Evolutionary conservation across 2,797 vertebrate genomes (phyloP), one percentile per base, ranked within the genome.

Genomic region (Megaceryle alcyon): DNA sequence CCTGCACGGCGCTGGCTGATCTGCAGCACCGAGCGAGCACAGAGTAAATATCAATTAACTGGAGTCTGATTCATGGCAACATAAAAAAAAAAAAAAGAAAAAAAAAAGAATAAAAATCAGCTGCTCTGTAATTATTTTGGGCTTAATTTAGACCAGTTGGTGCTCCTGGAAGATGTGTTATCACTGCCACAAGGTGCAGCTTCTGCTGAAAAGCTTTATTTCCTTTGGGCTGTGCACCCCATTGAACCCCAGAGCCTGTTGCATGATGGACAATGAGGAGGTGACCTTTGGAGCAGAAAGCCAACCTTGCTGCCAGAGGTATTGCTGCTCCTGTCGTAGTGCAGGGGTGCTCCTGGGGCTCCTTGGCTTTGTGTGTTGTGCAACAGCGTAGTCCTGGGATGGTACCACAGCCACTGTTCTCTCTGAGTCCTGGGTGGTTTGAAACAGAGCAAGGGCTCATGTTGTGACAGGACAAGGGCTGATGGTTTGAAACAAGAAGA

Each of bases 11-110:
- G 0, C 83, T 64, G 72, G 39, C 9, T 81, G 87, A 72, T 72
- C 56, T 7, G 9, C 3, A 4, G 17, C 68, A 8, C 61, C 2
- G 7, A 61, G 59, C 3, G 1, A 51, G 25, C 16, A 33, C 46
- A 25, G 59, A 88, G 71, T 94, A 96, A 93, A 83, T 81, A 94
- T 21, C 72, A 76, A 75, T 96, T 94, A 94, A 43, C 81, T 88
- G 63, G 39, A 72, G 72, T 77, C 70, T 89, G 87, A 92, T 86
- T 95, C 89, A 64, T 37, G 51, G 66, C 78, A 86, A 69, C 48
- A 11, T 61, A 5, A 39, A 53, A 41, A 41, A 46, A 61, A 61
- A 84, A 44, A 44, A n/a, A 20, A n/a, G n/a, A n/a, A 48, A 69
- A 46, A 69, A 17, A 63, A 44, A 69, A 44, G 5, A 57, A 16